phyloP scores from a whole-genome alignment of 2,113 vertebrate species.

The Pedetes capensis region DNA sequence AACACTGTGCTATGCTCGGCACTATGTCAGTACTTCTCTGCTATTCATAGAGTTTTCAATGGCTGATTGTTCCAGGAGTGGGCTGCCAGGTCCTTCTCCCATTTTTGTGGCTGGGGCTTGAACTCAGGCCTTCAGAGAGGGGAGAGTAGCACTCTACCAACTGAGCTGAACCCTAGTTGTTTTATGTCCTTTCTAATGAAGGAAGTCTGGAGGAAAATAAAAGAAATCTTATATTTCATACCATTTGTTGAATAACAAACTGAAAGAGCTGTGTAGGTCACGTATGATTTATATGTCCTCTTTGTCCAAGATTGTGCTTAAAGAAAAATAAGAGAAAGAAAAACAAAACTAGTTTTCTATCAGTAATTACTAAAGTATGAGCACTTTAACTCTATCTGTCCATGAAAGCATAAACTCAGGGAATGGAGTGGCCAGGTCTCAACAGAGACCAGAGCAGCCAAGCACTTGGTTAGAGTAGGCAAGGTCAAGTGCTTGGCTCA shows the following conservation, averaged over 20 bases:
- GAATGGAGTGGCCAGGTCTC: not conserved
- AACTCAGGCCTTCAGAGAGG: too few species aligned
- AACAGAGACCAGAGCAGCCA: not conserved
- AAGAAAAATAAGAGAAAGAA: not conserved
- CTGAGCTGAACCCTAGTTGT: too few species aligned
- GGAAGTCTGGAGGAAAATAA: not conserved
- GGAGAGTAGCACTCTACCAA: too few species aligned
- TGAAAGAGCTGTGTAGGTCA: not conserved
- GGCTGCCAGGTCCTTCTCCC: too few species aligned
- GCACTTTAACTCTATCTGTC: rapidly evolving
- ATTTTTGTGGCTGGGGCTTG: too few species aligned
- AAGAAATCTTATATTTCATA: not conserved
- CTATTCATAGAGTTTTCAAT: too few species aligned
- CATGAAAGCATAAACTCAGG: rapidly evolving
- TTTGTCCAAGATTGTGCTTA: not conserved
- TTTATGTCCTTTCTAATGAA: not conserved
- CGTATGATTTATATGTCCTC: not conserved
- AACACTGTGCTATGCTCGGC: too few species aligned
- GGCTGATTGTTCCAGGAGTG: too few species aligned
- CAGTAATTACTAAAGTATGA: not conserved
- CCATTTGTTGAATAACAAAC: not conserved
- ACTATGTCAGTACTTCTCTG: too few species aligned
- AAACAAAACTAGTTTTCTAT: not conserved
- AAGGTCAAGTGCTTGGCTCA: not conserved
- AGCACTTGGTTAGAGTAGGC: too few species aligned